Conservation (phyloP, 2,888 invertebrate species). For the Platycheirus rosarum region DNA sequence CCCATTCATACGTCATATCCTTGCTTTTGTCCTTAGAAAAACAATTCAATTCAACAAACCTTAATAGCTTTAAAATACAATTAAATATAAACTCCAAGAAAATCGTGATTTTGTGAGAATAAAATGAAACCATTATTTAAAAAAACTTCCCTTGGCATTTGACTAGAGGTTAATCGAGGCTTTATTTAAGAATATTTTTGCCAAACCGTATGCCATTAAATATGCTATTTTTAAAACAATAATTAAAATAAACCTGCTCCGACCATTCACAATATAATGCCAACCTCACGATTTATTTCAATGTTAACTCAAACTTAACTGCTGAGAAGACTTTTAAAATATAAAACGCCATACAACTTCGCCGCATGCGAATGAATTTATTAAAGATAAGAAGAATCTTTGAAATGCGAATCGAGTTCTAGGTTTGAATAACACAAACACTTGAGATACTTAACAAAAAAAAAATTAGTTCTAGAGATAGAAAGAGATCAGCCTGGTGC, state of each 20-base stretch:
- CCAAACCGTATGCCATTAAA: neutral
- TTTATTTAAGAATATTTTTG: slow-evolving; percentile 21
- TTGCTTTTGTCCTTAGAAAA: neutral
- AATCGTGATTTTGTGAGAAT: slow-evolving; percentile 33
- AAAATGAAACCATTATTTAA: slow-evolving; percentile 8
- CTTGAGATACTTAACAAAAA: neutral
- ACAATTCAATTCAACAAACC: neutral
- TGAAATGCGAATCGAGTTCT: neutral
- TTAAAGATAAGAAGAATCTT: slow-evolving; percentile 22
- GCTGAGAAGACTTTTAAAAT: slow-evolving; percentile 22
- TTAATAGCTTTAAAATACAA: neutral
- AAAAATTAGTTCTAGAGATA: neutral
- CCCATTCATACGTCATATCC: neutral
- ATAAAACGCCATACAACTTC: slow-evolving; percentile 14
- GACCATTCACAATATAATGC: slow-evolving; percentile 25
- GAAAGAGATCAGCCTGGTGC: slow-evolving; percentile 15
- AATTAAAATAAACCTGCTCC: slow-evolving; percentile 12
- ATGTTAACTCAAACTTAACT: slow-evolving; percentile 15
- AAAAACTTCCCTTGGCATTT: slow-evolving; percentile 26
- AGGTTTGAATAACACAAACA: neutral
- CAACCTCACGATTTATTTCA: slow-evolving; percentile 26
- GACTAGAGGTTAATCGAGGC: slow-evolving; percentile 15
- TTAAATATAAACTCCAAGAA: neutral
- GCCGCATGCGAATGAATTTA: slow-evolving; percentile 20
- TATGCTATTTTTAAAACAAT: slow-evolving; percentile 3